Conservation (phyloP, 2,797 vertebrate species). For the Decapterus maruadsi region DNA sequence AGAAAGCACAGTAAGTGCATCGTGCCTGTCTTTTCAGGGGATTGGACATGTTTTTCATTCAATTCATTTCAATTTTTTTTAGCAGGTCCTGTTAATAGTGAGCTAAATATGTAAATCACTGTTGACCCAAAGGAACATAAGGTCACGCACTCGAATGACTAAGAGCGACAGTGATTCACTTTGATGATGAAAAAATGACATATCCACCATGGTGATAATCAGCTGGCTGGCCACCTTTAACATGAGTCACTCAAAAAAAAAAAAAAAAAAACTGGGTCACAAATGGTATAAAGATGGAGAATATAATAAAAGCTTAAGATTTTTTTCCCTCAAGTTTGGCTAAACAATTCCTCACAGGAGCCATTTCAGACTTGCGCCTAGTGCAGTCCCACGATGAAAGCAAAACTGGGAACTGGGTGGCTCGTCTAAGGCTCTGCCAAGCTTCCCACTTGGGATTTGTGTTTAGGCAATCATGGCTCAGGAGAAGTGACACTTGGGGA, state of each 20-base stretch:
- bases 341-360: neutral
- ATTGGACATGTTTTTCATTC: neutral
- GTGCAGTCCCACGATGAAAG: neutral
- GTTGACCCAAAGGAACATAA: neutral
- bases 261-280: conserved; percentile 31
- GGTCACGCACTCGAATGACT: conserved; percentile 14
- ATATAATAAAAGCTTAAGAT: neutral
- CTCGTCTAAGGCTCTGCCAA: neutral
- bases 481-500: neutral
- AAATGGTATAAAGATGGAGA: conserved; percentile 3
- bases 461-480: conserved; percentile 22
- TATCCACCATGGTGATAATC: conserved; percentile 25
- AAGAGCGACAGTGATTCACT: conserved; percentile 30
- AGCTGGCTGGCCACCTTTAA: conserved; percentile 22
- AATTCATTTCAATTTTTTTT: neutral
- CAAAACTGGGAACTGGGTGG: conserved; percentile 14
- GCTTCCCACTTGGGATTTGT: neutral
- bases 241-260: conserved; percentile 30
- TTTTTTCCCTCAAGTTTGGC: conserved; percentile 11
- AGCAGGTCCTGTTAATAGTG: neutral
- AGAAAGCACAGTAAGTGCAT: no score
- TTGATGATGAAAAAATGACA: conserved; percentile 28
- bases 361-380: neutral
- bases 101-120: conserved; percentile 3
- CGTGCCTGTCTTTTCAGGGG: neutral